phyloP scores from a whole-genome alignment of 2,888 invertebrate species.

The Tinea semifulvella region DNA sequence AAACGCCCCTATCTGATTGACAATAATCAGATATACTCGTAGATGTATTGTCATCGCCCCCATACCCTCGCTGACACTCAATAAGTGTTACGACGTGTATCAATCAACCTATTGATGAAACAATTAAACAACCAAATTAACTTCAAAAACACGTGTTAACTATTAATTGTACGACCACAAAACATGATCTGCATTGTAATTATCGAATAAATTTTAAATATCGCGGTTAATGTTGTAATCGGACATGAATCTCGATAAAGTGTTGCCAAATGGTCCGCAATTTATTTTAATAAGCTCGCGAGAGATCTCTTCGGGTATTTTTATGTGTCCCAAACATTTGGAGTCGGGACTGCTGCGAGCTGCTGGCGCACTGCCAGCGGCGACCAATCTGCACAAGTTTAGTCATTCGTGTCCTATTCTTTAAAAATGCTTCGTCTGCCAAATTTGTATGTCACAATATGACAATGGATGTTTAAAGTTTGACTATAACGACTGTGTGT shows the following conservation, averaged over 20 bases:
- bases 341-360: too few species aligned
- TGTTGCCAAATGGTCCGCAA: constrained; percentile 66
- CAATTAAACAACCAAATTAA: not conserved
- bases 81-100: not conserved
- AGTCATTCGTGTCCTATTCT: constrained; percentile 58
- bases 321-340: constrained; percentile 65
- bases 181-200: not conserved
- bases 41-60: not conserved
- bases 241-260: constrained; percentile 64
- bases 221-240: constrained; percentile 31
- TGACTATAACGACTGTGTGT: constrained; percentile 19
- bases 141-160: too few species aligned
- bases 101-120: not conserved
- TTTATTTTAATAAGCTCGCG: constrained; percentile 64
- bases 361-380: constrained; percentile 23
- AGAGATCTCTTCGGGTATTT: constrained; percentile 61
- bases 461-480: not conserved
- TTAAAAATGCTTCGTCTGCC: constrained; percentile 58
- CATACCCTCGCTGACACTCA: not conserved
- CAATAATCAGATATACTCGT: not conserved
- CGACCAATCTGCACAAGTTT: constrained; percentile 57
- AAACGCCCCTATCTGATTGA: not conserved
- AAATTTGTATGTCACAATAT: constrained; percentile 46
- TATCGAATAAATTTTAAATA: constrained; percentile 1
- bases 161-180: too few species aligned